Conservation (phyloP, 2,113 vertebrate species). For the Sinocyclocheilus maitianheensis region DNA sequence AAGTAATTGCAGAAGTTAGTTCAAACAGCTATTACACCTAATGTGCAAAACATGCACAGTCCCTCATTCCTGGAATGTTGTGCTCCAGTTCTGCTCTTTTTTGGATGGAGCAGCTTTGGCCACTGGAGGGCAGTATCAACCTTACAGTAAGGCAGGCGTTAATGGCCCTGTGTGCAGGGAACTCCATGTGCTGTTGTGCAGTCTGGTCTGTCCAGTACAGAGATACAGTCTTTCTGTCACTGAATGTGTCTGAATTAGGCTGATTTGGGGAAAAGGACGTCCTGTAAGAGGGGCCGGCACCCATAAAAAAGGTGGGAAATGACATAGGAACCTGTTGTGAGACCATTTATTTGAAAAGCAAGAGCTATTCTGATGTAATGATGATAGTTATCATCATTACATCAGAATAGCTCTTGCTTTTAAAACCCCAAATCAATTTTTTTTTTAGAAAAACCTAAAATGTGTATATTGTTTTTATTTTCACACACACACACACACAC, state of each 20-base stretch:
- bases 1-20: background rate
- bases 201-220: background rate
- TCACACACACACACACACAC: too few relatives aligned
- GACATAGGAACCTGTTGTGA: background rate
- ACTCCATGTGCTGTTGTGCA: constrained; percentile 9
- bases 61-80: background rate
- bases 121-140: constrained; percentile 76
- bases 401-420: too few relatives aligned
- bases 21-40: background rate
- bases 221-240: background rate
- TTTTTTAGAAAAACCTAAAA: too few relatives aligned
- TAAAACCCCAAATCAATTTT: too few relatives aligned
- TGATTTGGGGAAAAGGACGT: background rate
- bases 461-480: too few relatives aligned
- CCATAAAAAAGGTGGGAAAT: background rate
- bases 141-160: constrained; percentile 51
- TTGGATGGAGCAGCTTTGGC: background rate
- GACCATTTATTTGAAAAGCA: background rate
- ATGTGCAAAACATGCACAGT: background rate
- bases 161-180: constrained; percentile 26
- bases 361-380: background rate
- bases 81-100: background rate
- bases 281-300: background rate
- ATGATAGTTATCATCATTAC: background rate
- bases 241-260: background rate